Conservation (phyloP, 2,888 invertebrate genomes). For the Gibbula magus region DNA sequence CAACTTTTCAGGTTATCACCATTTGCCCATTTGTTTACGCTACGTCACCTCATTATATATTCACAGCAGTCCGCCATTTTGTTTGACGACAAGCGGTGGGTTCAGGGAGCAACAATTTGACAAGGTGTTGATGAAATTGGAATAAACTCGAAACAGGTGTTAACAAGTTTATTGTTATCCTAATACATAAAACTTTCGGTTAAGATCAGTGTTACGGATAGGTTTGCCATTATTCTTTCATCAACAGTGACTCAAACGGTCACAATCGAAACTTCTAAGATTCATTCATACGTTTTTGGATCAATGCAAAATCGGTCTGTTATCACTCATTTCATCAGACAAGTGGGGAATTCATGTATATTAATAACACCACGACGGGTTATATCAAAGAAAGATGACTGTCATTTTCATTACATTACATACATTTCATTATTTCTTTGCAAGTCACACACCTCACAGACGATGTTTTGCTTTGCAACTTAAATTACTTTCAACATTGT, state of each 20-base stretch:
- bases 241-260: not conserved
- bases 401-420: too few species aligned
- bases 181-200: not conserved
- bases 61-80: conserved; percentile 3
- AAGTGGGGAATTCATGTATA: too few species aligned
- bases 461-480: too few species aligned
- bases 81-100: not conserved
- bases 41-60: conserved; percentile 7
- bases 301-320: too few species aligned
- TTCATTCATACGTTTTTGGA: too few species aligned
- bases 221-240: not conserved
- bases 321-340: too few species aligned
- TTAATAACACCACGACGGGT: too few species aligned
- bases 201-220: not conserved
- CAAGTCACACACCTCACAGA: too few species aligned
- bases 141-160: not conserved
- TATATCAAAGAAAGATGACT: too few species aligned
- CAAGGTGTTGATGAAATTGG: not conserved
- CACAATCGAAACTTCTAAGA: too few species aligned
- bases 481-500: too few species aligned
- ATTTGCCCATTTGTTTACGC: conserved; percentile 3
- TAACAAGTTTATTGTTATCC: not conserved
- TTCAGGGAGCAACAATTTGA: conserved; percentile 7
- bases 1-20: not conserved
- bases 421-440: too few species aligned